Base-by-base conservation (phyloP, 2,113 vertebrate genomes). In the Cromileptes altivelis region DNA sequence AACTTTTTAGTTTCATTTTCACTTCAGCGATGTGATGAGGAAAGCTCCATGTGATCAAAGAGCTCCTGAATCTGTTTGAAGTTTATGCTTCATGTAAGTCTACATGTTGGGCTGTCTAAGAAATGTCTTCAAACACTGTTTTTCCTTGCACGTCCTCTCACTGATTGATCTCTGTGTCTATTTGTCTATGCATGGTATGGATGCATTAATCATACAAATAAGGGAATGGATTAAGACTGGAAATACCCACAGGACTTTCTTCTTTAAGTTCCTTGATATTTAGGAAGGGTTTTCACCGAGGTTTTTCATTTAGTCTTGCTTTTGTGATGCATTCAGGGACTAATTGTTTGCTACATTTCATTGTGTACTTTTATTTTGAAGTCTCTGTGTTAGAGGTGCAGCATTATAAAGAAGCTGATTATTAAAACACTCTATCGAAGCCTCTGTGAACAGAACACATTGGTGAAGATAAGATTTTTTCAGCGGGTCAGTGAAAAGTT, bases 21-120 rank as follows among this genome's bases (percentile, higher is more conserved):
- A 14, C 11, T 17, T 49, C 52, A 21, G 18, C 6, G 19, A 9
- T 33, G 2, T 27, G 53, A 33, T 49, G 25, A 8, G 50, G 45
- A 40, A 21, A 52, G 40, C 14, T 18, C 45, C 14, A 7, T 11
- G 2, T 55, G 76, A 70, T 56, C 58, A 71, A 80, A 80, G 65
- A 30, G 30, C 18, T 10, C 19, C 25, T 11, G 14, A 4, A 18
- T 68, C 63, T 68, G n/a, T 61, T 52, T 69, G 25, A 79, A 42
- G 49, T 55, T 74, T 6, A 65, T 6, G 12, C 60, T 40, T 61
- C 1, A 70, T 42, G 45, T 19, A 10, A 40, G 13, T 8, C 42
- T 70, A 9, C 67, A 55, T n/a, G n/a, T 61, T 10, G 11, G 67
- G n/a, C 11, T 1, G 21, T 61, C 25, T 12, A 21, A n/a, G 6